Conservation (phyloP, 2,797 vertebrate species). For the Eulemur mongoz region DNA sequence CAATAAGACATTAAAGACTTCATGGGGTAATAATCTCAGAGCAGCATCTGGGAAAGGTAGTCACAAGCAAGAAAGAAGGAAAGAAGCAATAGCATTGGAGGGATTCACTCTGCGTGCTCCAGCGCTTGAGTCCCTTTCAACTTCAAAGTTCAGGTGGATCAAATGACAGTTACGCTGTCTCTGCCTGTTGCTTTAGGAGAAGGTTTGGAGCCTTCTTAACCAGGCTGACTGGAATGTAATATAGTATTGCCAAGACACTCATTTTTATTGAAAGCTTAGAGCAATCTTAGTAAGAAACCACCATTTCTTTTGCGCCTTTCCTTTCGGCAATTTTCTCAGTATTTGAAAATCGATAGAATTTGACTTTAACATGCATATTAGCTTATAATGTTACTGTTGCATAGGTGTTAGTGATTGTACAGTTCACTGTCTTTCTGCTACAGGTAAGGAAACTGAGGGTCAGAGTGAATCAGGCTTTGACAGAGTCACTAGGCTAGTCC, state of each 20-base stretch:
- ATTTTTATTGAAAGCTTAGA: constrained; percentile 70
- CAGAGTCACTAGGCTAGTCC: neutral
- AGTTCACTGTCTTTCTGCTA: neutral
- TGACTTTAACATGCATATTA: constrained; percentile 1
- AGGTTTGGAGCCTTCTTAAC: constrained; percentile 71
- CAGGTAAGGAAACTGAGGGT: neutral
- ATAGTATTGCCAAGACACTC: constrained; percentile 74
- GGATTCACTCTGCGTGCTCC: constrained; percentile 29
- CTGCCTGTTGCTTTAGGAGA: constrained; percentile 75
- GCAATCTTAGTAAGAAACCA: constrained; percentile 45
- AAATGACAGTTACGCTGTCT: constrained; percentile 39
- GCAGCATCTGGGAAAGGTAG: neutral
- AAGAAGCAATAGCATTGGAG: neutral
- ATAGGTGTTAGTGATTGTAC: neutral
- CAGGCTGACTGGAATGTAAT: constrained; percentile 68
- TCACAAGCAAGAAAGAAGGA: neutral
- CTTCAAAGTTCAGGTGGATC: constrained; percentile 63
- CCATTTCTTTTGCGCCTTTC: constrained; percentile 72
- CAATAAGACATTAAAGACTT: neutral
- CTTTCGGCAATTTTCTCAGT: constrained; percentile 71
- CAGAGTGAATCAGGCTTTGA: neutral
- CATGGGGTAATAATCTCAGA: neutral
- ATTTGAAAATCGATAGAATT: constrained; percentile 75
- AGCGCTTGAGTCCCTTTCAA: constrained; percentile 64
- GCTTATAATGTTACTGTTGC: neutral